Conservation (phyloP, 2,113 vertebrate genomes). For the Tychaedon coryphoeus region DNA sequence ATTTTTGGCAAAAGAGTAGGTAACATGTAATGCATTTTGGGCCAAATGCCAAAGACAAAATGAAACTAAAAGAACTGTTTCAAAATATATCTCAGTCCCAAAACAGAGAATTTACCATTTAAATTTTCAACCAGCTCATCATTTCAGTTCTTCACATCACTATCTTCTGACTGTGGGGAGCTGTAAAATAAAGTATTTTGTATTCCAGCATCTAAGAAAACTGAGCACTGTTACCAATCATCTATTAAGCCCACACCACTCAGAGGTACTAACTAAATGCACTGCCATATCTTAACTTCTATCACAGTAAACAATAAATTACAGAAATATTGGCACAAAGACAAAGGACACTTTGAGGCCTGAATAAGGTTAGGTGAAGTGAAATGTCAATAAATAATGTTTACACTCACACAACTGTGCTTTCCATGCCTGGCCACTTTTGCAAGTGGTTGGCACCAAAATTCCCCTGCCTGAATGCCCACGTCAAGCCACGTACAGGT, state of each 20-base stretch:
- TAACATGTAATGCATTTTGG: neutral
- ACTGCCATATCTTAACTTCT: neutral
- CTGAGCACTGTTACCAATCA: neutral
- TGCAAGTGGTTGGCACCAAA: neutral
- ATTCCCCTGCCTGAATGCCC: neutral
- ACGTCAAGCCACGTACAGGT: rapidly evolving
- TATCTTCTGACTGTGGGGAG: neutral
- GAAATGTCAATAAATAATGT: neutral
- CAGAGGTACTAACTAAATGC: neutral
- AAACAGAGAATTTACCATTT: neutral
- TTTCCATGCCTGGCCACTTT: neutral
- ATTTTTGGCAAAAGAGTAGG: neutral
- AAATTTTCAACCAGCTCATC: neutral
- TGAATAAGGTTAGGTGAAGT: neutral
- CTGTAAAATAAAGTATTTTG: neutral
- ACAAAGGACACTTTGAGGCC: neutral
- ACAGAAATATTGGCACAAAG: neutral
- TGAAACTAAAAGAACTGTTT: neutral
- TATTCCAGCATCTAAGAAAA: neutral
- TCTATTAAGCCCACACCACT: neutral
- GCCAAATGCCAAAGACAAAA: neutral
- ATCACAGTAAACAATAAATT: neutral
- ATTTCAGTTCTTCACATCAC: neutral
- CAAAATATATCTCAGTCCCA: neutral
- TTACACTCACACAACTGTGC: neutral